Evolutionary conservation across 2,113 vertebrate species (phyloP), one percentile per base, ranked within the genome.

Genomic region (Acrocephalus arundinaceus): DNA sequence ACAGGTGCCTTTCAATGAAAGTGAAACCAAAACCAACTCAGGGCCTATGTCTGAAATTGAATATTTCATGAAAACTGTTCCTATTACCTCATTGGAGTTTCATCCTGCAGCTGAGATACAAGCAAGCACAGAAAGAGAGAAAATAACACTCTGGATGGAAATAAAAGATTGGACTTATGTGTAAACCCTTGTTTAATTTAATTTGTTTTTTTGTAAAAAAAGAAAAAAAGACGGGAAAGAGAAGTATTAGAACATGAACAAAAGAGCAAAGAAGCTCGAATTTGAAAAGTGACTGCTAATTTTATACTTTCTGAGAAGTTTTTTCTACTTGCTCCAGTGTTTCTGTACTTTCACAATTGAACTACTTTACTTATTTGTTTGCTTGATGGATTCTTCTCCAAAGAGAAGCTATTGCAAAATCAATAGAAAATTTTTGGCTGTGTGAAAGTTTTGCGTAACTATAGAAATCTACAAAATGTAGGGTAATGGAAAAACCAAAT

Each of bases 361-460:
- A 24, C 18, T 84, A 45, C 41, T 79, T 66, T 35, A 43, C 35
- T 78, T 80, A 66, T 66, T 92, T 90, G 19, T 83, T 68, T 94
- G 25, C 41, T 46, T 86, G 90, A 75, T 68, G 89, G 35, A 77
- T 95, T 92, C 22, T 66, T 13, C 25, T 92, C 37, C 16, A 74
- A 84, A 49, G 58, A 49, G 43, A 76, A 65, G 18, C 15, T 88
- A 80, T 66, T 95, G 39, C 46, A 93, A 94, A 96, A 93, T 89
- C 93, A 94, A 59, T 71, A 84, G 30, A 21, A 94, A 86, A 86
- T 75, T 83, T 83, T 66, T 24, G 41, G 25, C 31, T 73, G 7
- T n/a, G 11, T 81, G 61, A 78, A 80, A 63, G 67, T 33, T 76
- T 76, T 92, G 59, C 37, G 4, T 73, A 86, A 57, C 48, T 78